These are phyloP conservation scores for Cyprinella venusta DNA, from an alignment of 2,797 vertebrate genomes.

Conservation along the genomic window DNA sequence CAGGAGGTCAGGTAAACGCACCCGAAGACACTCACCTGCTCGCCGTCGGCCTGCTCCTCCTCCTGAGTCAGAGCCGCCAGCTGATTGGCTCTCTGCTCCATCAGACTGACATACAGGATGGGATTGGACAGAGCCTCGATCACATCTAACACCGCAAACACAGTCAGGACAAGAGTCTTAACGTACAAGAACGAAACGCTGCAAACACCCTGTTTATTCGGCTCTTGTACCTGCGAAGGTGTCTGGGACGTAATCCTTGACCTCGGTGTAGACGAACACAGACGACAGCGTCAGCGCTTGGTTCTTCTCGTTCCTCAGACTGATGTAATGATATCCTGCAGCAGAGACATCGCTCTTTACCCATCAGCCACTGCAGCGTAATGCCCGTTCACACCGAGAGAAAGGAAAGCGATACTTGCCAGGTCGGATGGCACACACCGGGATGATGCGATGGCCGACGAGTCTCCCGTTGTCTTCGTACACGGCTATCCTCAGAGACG, in stretches of 20 bases:
- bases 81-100: constrained; percentile 97
- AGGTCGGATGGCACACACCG: constrained; percentile 94
- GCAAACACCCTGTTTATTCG: background rate
- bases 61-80: constrained; percentile 94
- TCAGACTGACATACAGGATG: constrained; percentile 94
- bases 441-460: constrained; percentile 95
- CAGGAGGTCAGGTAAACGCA: no score
- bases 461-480: constrained; percentile 98
- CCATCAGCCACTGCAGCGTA: background rate
- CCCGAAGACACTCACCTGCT: constrained; percentile 81
- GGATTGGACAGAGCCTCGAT: constrained; percentile 98
- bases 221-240: constrained; percentile 89
- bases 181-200: background rate
- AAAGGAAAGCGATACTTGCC: constrained; percentile 70
- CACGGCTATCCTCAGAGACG: constrained; percentile 91
- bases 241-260: constrained; percentile 98
- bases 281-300: constrained; percentile 89
- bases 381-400: background rate
- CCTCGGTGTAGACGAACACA: constrained; percentile 95
- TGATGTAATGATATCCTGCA: constrained; percentile 95
- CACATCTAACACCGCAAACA: constrained; percentile 80
- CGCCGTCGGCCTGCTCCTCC: constrained; percentile 91
- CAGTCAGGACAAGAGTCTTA: background rate
- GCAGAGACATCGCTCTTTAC: background rate
- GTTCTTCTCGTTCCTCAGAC: constrained; percentile 94